Evolutionary conservation across 2,888 invertebrate genomes (phyloP), one percentile per base, ranked within the genome.

Genomic region (Himalopsyche tibetana): DNA sequence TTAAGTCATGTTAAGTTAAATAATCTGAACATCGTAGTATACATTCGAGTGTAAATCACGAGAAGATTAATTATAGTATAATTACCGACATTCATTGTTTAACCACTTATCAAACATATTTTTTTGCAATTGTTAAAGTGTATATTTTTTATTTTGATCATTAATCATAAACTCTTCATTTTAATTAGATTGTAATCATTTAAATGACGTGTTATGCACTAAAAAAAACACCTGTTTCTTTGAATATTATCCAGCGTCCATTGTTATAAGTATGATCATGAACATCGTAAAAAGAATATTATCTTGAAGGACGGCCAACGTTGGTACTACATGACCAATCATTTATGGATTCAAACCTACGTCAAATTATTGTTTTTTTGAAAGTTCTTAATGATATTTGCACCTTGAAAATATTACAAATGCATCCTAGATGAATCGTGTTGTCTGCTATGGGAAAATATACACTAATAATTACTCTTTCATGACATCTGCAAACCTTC

Each of bases 241-340:
- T n/a, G 28, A 36, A 36, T 74, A 38, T 38, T 28, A 36, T 36
- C 15, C 74, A 38, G 12, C 36, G 36, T 28, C 74, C 74, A 74
- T 74, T 74, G 74, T 74, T 74, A 38, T 74, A n/a, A 12, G 3
- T 51, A 51, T 51, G 15, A 51, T 74, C 38, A 38, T 74, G 28
- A 38, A 28, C 36, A 74, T 5, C 12, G 11, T 74, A 36, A 74
- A 74, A 74, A 74, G n/a, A 15, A 36, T 19, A 63, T 36, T 74
- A 74, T 74, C 36, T 11, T 74, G 74, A 74, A 74, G 74, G 74
- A 74, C 36, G 74, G 74, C 38, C 28, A 36, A 74, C 74, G 74
- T 74, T 38, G 12, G 12, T 74, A 51, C 51, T 15, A 36, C 74
- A 74, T 38, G 28, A 36, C 36, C 74, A 38, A 74, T 38, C 74